Conservation (phyloP, 2,113 vertebrate genomes). For the Rhynchomys soricoides region DNA sequence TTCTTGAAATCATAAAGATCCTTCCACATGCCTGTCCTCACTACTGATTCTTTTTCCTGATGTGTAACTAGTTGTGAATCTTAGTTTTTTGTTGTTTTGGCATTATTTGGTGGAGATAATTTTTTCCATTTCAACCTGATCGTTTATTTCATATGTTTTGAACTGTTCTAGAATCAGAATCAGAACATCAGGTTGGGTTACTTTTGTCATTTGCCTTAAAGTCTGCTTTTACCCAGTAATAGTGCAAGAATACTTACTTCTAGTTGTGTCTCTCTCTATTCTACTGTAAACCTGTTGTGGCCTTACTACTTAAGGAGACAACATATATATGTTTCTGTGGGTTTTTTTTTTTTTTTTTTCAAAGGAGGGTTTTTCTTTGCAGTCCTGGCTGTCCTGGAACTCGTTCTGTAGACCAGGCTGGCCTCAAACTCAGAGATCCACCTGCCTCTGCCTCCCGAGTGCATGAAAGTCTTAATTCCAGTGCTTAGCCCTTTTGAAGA, state of each 20-base stretch:
- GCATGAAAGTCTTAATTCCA: background rate
- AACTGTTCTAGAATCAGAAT: background rate
- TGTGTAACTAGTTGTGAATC: background rate
- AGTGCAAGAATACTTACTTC: background rate
- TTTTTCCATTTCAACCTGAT: background rate
- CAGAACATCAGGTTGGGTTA: background rate
- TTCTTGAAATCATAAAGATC: background rate
- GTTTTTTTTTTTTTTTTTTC: background rate
- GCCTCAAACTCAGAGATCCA: background rate
- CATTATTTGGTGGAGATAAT: background rate
- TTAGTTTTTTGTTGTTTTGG: background rate
- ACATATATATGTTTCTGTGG: background rate
- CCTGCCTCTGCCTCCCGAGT: background rate
- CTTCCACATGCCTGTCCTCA: background rate
- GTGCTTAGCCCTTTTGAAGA: background rate
- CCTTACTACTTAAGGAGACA: background rate
- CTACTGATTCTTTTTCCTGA: background rate
- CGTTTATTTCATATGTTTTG: background rate
- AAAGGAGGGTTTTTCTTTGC: background rate
- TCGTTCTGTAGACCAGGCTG: background rate
- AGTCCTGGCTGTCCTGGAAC: background rate
- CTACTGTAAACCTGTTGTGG: background rate
- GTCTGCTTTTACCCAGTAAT: background rate
- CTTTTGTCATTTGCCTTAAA: background rate
- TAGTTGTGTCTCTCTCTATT: background rate